phyloP scores from a whole-genome alignment of 2,888 invertebrate species.

The Pristionchus fissidentatus region DNA sequence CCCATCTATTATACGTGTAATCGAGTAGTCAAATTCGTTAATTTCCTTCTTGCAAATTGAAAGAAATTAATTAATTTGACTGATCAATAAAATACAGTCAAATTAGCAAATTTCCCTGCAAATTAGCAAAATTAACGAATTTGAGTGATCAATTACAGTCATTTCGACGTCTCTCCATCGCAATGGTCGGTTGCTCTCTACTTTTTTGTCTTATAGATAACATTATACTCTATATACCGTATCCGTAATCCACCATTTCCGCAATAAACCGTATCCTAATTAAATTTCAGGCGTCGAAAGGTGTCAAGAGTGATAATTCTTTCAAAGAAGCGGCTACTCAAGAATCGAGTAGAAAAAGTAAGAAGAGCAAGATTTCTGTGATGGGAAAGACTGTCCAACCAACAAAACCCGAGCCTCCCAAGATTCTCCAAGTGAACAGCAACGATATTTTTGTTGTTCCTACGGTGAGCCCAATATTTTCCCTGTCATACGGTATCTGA shows the following conservation, averaged over 20 bases:
- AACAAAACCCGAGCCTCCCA: neutral
- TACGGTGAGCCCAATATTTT: neutral
- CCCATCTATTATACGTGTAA: no score
- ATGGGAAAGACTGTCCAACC: conserved; percentile 12
- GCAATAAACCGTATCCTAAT: neutral
- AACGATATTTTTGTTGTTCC: neutral
- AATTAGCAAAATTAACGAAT: no score
- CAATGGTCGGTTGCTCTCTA: neutral
- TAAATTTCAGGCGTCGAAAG: neutral
- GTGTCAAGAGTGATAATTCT: neutral
- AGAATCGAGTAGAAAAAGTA: neutral
- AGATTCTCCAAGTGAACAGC: neutral
- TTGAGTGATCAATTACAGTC: no score
- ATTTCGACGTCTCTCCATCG: neutral
- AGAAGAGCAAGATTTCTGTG: neutral
- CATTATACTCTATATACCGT: no score
- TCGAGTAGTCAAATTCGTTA: no score
- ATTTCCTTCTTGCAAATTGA: no score
- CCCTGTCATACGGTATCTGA: neutral
- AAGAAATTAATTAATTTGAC: no score
- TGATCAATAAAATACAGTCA: no score
- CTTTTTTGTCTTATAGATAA: neutral
- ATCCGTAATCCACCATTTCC: neutral
- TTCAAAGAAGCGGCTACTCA: neutral
- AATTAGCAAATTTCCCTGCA: no score